Evolutionary conservation across 92 coral and sea anemone species (phyloP).

Genomic region (Parazoanthus atlanticus): DNA sequence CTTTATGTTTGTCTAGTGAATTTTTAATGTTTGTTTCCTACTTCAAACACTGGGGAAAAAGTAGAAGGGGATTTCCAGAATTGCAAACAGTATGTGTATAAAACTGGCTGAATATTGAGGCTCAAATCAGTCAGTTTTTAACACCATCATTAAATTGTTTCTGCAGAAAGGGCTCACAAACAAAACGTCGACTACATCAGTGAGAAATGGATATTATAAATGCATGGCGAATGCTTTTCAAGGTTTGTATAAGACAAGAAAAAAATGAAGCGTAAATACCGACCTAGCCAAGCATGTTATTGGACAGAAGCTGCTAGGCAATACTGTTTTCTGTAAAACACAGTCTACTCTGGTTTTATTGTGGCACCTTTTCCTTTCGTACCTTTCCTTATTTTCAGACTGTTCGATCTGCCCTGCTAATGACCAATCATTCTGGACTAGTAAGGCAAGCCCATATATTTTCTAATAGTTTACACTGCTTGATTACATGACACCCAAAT

Average conservation of each 20-base stretch:
- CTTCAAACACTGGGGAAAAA: background rate
- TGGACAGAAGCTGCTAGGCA: background rate
- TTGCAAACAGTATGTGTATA: background rate
- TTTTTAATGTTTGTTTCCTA: background rate
- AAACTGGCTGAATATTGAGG: background rate
- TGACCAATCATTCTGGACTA: too few species aligned
- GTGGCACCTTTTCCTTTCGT: too few species aligned
- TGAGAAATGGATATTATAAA: constrained; percentile 76
- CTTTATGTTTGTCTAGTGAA: background rate
- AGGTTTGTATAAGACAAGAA: constrained; percentile 56
- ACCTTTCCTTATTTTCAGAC: too few species aligned
- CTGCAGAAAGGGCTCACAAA: constrained; percentile 87
- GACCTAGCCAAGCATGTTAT: background rate
- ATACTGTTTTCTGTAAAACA: background rate
- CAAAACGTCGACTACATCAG: constrained; percentile 81
- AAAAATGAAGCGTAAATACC: background rate
- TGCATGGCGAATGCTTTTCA: constrained; percentile 86
- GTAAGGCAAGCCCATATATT: too few species aligned
- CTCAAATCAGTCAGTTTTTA: background rate
- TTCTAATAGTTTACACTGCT: too few species aligned
- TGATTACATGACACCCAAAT: too few species aligned
- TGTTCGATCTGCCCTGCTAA: too few species aligned
- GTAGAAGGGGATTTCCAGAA: background rate
- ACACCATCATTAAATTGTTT: background rate
- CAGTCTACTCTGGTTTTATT: background rate